Evolutionary conservation across 1,140 invertebrate genomes (phyloP).

Genomic region (Drosophila arawakana): DNA sequence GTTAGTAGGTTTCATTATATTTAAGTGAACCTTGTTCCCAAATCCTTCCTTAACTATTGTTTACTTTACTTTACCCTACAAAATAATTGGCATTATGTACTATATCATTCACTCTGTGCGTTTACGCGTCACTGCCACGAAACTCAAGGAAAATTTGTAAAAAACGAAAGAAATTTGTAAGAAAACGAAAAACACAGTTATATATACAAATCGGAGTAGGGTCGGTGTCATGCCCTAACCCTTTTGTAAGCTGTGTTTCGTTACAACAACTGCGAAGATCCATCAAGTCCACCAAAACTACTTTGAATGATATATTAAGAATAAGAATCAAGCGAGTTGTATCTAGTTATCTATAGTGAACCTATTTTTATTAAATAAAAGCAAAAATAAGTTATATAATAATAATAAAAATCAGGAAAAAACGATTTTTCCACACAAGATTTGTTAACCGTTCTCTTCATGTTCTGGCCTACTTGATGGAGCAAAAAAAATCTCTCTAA

Average conservation of each 20-base stretch:
- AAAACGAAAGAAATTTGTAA: constrained; percentile 4
- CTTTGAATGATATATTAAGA: constrained; percentile 34
- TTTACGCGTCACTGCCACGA: constrained; percentile 22
- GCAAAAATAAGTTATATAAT: constrained; percentile 71
- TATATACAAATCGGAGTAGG: background rate
- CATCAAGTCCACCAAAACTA: constrained; percentile 49
- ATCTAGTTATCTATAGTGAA: constrained; percentile 78
- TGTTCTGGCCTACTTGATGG: constrained; percentile 6
- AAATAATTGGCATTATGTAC: constrained; percentile 13
- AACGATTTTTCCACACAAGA: background rate
- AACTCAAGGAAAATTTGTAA: constrained; percentile 27
- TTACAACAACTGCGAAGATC: constrained; percentile 22
- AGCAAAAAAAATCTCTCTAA: constrained; percentile 1
- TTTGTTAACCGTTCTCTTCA: background rate
- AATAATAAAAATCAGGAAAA: constrained; percentile 27
- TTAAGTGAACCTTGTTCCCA: constrained; percentile 4
- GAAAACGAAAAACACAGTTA: too few species aligned
- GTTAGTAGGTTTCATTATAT: constrained; percentile 42
- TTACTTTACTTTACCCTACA: background rate
- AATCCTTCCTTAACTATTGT: too few species aligned
- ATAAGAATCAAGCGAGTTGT: constrained; percentile 57
- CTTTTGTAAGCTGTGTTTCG: constrained; percentile 12
- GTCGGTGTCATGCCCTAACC: constrained; percentile 19
- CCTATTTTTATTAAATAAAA: constrained; percentile 78
- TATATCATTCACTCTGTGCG: constrained; percentile 10